Conservation (phyloP, 1,140 invertebrate genomes). For the Dreissena polymorpha region DNA sequence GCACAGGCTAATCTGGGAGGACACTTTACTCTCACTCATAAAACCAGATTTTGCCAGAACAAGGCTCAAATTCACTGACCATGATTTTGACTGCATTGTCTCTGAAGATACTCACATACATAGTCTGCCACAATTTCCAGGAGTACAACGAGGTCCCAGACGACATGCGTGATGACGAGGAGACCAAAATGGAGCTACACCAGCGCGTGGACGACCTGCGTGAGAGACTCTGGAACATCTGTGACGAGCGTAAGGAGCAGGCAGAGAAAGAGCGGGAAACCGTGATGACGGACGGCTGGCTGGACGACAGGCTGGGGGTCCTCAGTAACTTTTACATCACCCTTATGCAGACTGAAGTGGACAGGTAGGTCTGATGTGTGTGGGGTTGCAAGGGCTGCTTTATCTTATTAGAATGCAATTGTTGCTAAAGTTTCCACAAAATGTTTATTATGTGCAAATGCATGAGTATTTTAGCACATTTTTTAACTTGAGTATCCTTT, state of each 20-base stretch:
- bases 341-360: constrained; percentile 78
- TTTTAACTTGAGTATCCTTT: too few relatives aligned
- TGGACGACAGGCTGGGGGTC: constrained; percentile 78
- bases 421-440: too few relatives aligned
- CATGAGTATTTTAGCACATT: too few relatives aligned
- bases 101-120: too few relatives aligned
- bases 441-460: too few relatives aligned
- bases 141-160: constrained; percentile 79
- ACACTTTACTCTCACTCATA: too few relatives aligned
- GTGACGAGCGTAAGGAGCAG: constrained; percentile 78
- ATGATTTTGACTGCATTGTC: too few relatives aligned
- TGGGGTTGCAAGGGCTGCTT: too few relatives aligned
- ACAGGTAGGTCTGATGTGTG: constrained; percentile 54
- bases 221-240: constrained; percentile 79
- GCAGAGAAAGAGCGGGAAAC: constrained; percentile 76
- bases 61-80: too few relatives aligned
- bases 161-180: constrained; percentile 79
- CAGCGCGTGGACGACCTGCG: constrained; percentile 78
- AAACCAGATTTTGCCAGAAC: too few relatives aligned
- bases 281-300: constrained; percentile 78
- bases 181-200: constrained; percentile 78
- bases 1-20: too few relatives aligned
- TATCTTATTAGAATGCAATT: too few relatives aligned
- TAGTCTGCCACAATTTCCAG: constrained; percentile 50
- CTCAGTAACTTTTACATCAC: constrained; percentile 79